Percentiles rank a stretch among this genome's conserved stretches.
These are phyloP conservation scores for Drosophila colorata DNA, from an alignment of 2,888 invertebrate genomes.

Conservation along the genomic window DNA sequence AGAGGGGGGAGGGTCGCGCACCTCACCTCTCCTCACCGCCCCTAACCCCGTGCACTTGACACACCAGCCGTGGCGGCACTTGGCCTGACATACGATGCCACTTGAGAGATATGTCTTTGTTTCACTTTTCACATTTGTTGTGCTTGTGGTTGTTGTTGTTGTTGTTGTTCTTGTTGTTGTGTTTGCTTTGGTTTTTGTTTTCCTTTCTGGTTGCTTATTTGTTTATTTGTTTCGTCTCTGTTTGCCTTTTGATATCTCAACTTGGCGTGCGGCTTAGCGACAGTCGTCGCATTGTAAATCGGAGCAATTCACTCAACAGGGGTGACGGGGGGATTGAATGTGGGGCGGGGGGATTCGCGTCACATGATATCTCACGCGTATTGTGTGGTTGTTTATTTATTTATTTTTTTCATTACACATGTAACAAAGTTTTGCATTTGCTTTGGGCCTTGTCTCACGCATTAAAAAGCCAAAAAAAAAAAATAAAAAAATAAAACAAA, in stretches of 20 bases:
- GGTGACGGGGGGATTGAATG: not conserved
- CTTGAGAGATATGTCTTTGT: conserved; percentile 80
- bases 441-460: conserved; percentile 70
- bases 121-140: conserved; percentile 49
- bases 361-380: conserved; percentile 57
- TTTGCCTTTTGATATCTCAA: conserved; percentile 77
- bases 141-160: conserved; percentile 11
- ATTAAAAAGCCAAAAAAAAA: conserved; percentile 56
- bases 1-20: not conserved
- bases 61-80: conserved; percentile 49
- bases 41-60: conserved; percentile 70
- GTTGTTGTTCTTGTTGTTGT: no score
- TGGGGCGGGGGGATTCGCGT: conserved; percentile 28
- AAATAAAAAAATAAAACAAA: no score
- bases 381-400: conserved; percentile 66
- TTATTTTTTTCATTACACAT: conserved; percentile 80
- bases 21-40: conserved; percentile 12
- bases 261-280: conserved; percentile 78
- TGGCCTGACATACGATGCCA: conserved; percentile 78
- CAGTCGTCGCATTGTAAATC: conserved; percentile 72
- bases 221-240: conserved; percentile 62
- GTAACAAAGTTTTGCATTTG: conserved; percentile 78
- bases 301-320: conserved; percentile 70
- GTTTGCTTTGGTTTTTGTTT: conserved; percentile 37
- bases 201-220: conserved; percentile 59